Evolutionary conservation across 2,888 invertebrate species (phyloP).

Genomic region (Drosophila mayaguana): DNA sequence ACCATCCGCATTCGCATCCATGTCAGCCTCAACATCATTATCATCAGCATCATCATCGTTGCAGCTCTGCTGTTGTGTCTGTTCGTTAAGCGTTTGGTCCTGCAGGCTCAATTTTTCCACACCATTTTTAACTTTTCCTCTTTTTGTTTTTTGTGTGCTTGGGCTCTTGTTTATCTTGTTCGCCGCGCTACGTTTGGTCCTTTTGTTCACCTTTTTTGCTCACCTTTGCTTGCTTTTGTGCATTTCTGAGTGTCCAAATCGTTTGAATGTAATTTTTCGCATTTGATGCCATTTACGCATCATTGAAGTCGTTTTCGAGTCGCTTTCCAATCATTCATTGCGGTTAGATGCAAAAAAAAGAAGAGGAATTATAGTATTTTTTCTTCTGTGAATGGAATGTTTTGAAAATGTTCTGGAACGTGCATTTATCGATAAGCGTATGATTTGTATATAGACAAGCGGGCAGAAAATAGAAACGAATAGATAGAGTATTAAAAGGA

Average conservation of each 20-base stretch:
- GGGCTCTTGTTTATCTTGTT: slow-evolving; percentile 36
- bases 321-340: slow-evolving; percentile 32
- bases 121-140: slow-evolving; percentile 1
- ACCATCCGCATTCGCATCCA: not conserved
- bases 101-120: slow-evolving; percentile 12
- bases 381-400: not conserved
- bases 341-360: slow-evolving; percentile 7
- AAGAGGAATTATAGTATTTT: slow-evolving; percentile 5
- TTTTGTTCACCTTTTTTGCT: slow-evolving; percentile 9
- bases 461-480: not conserved
- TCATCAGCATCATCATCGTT: slow-evolving; percentile 12
- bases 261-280: slow-evolving; percentile 58
- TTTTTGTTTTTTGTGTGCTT: slow-evolving; percentile 3
- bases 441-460: not conserved
- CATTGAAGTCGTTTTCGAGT: slow-evolving; percentile 35
- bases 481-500: not conserved
- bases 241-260: slow-evolving; percentile 54
- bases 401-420: slow-evolving; percentile 17
- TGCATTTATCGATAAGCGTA: slow-evolving; percentile 1
- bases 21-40: not conserved
- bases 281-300: slow-evolving; percentile 61
- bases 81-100: slow-evolving; percentile 5
- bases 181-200: slow-evolving; percentile 13
- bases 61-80: slow-evolving; percentile 13
- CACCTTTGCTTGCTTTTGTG: slow-evolving; percentile 54